Conservation (phyloP, 2,113 vertebrate genomes). For the Chaetops frenatus region DNA sequence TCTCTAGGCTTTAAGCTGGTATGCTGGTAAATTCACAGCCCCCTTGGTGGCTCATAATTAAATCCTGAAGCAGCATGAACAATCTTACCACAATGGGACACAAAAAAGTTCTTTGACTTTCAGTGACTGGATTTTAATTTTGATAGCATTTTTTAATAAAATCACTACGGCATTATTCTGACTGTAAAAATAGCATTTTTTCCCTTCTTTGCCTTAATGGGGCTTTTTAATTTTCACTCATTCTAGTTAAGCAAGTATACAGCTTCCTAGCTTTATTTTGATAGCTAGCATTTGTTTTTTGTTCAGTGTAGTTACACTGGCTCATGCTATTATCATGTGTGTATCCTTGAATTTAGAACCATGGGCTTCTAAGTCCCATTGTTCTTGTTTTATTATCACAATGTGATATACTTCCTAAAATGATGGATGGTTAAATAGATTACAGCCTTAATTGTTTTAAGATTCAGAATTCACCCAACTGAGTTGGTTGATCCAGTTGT, state of each 20-base stretch:
- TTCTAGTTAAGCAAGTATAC: not conserved
- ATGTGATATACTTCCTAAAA: not conserved
- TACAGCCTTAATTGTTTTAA: not conserved
- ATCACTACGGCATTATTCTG: not conserved
- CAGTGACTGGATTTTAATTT: not conserved
- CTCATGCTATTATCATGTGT: not conserved
- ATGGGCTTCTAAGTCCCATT: not conserved
- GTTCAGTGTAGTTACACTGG: not conserved
- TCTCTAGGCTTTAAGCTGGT: not conserved
- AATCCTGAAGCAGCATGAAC: not conserved
- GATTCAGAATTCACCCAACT: not conserved
- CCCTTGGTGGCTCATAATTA: not conserved
- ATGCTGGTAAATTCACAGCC: not conserved
- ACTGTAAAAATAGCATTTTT: not conserved
- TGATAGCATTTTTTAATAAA: not conserved
- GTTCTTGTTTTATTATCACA: not conserved
- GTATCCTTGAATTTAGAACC: not conserved
- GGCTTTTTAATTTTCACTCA: not conserved
- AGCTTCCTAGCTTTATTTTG: not conserved
- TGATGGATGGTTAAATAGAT: not conserved
- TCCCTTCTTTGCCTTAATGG: not conserved
- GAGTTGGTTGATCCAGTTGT: not conserved
- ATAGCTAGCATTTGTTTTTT: not conserved
- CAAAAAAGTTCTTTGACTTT: not conserved
- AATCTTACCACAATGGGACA: not conserved